These are phyloP conservation scores for Lampris incognitus DNA, from an alignment of 2,113 vertebrate genomes.

Conservation along the genomic window DNA sequence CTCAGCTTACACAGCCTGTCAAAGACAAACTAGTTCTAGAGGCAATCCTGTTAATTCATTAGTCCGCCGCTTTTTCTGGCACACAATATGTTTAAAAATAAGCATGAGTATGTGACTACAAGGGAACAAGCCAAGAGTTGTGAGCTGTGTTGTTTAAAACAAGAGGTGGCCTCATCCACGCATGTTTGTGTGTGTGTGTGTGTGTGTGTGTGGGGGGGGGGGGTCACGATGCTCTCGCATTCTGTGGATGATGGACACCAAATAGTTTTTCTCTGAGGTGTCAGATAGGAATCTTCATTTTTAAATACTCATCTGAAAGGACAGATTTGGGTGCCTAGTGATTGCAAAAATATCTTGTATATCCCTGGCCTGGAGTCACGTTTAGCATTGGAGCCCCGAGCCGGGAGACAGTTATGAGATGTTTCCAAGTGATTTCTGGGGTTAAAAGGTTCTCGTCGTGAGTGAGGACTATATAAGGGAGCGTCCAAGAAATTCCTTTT, in stretches of 20 bases:
- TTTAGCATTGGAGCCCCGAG: not conserved
- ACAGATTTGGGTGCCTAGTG: not conserved
- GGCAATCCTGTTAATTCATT: constrained; percentile 78
- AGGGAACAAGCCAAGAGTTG: constrained; percentile 17
- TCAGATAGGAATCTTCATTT: too few relatives aligned
- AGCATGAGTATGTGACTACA: constrained; percentile 20
- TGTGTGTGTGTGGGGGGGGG: too few relatives aligned
- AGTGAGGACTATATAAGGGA: not conserved
- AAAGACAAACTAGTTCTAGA: constrained; percentile 49
- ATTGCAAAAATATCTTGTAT: not conserved
- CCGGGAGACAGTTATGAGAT: not conserved
- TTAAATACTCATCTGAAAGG: too few relatives aligned
- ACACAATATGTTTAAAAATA: constrained; percentile 69
- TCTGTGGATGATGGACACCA: not conserved
- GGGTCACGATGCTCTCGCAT: too few relatives aligned
- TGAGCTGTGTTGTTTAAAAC: not conserved
- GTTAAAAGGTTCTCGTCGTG: not conserved
- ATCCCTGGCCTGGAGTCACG: not conserved
- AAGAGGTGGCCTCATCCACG: too few relatives aligned
- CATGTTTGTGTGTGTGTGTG: too few relatives aligned
- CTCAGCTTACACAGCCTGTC: constrained; percentile 51
- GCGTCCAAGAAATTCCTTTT: constrained; percentile 39
- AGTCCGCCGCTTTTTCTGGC: constrained; percentile 57
- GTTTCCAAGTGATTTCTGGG: not conserved
- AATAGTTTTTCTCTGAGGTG: not conserved